Base-by-base conservation (phyloP, 1,140 invertebrate species). In the Listronotus oregonensis region DNA sequence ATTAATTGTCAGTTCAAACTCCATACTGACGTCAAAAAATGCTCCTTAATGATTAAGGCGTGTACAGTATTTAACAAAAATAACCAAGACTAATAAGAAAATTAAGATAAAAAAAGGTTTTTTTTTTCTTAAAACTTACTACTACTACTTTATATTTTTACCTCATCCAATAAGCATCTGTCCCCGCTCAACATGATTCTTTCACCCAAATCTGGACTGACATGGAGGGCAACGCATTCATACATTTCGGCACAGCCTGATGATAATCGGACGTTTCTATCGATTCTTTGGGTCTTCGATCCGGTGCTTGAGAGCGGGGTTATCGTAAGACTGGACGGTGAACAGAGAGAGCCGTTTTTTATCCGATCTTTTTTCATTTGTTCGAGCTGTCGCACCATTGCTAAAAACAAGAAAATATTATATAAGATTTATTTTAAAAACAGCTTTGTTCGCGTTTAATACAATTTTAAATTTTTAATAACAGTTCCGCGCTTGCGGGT, bases 191-290 rank as follows among this genome's bases (percentile, higher is more conserved):
- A 81, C 86, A 93, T 92, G 37, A 95, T 91, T 49, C 93, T 78
- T 73, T 95, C 93, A 0, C 93, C 93, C 12, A 96, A 82, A 77
- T 96, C 94, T 0, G 94, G 94, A 72, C 89, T 93, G 44, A 95
- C 88, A 80, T 94, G 92, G 10, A 96, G 83, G 0, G 92, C 91
- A 1, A 96, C 86, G 77, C 93, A 94, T 74, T 95, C 90, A 79
- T 89, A 91, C 64, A 80, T 82, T 40, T 87, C 82, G 39, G 67
- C 66, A 3, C 39, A 72, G 68, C n/a, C 69, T 39, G 62, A 54
- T 9, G 46, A 44, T 17, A 7, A 15, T 17, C 58, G 60, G 68
- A 31, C 66, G 14, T 50, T 60, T 50, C 66, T 60, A 12, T 64
- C 67, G 14, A 34, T 47, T 27, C 63, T 64, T 8, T 43, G 15